These are phyloP conservation scores for Strix aluco DNA, from an alignment of 2,113 vertebrate genomes.

Conservation along the genomic window DNA sequence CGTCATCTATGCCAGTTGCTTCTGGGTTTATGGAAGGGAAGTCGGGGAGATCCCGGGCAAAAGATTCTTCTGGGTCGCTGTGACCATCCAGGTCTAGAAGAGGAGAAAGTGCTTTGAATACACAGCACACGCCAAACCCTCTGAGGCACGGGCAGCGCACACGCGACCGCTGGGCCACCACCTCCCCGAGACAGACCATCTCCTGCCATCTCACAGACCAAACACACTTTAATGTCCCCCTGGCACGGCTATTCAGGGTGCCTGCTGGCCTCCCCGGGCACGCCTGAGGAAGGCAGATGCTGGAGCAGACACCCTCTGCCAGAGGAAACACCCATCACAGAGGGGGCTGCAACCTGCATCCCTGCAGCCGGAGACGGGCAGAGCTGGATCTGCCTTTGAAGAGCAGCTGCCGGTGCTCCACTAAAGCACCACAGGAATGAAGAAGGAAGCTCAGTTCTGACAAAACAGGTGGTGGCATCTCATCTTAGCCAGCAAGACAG, in stretches of 20 bases:
- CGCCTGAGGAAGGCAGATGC: accelerated
- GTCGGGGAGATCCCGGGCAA: slow-evolving; percentile 91
- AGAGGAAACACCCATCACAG: background rate
- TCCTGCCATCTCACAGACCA: background rate
- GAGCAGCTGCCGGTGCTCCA: background rate
- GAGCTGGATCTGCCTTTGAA: background rate
- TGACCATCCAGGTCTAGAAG: slow-evolving; percentile 88
- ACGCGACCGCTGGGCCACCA: background rate
- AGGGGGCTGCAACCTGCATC: accelerated
- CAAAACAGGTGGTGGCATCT: background rate
- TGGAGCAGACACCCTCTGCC: background rate
- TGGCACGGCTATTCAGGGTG: background rate
- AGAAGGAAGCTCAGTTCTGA: background rate
- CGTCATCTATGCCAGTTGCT: slow-evolving; percentile 86
- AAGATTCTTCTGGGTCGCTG: slow-evolving; percentile 95
- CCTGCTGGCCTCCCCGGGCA: background rate
- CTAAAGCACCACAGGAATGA: background rate
- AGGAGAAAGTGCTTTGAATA: background rate
- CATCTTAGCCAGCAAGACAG: background rate
- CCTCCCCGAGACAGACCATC: background rate
- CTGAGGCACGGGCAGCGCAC: background rate
- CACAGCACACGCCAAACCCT: background rate
- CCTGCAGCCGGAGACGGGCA: background rate
- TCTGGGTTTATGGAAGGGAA: slow-evolving; percentile 97
- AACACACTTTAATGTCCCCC: background rate